Base-by-base conservation (phyloP, 2,797 vertebrate species). In the Lagodon rhomboides region DNA sequence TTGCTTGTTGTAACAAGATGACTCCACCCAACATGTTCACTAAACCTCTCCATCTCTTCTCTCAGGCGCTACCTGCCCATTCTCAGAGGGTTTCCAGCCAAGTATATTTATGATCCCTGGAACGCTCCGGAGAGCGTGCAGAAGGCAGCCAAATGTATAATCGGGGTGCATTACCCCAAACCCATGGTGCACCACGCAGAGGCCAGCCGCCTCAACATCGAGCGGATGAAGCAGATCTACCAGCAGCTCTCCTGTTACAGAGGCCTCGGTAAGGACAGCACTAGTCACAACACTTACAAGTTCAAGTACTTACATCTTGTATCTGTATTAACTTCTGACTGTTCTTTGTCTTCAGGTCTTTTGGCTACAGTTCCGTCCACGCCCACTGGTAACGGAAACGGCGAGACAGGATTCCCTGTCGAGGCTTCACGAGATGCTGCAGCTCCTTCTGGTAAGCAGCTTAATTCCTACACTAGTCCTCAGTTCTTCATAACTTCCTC, bases 161-260 rank as follows among this genome's bases (percentile, higher is more conserved):
- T 99, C 59, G 98, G 98, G 43, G 92, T 98, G 54, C 97, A 98
- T 90, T 99, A 99, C 79, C 98, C 98, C 5, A 98, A 97, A 68
- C 98, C 98, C 72, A 98, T 99, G 98, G 98, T 99, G 80, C 94
- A 98, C 84, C 98, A 99, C 3, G 97, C 98, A 0, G 97, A 98
- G 82, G 96, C 97, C 77, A 98, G 98, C 83, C 95, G 98, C 16
- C 95, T 99, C 90, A 99, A 99, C 91, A 99, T 99, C 30, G 98
- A 99, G 82, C 96, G 98, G 22, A 99, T 99, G 97, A 99, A 99
- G 80, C 98, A 99, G 94, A 98, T 99, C 91, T 99, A 99, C 92
- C 97, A 98, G 94, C 98, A 99, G 88, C 92, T 94, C 20, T 93
- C 93, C 79, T 93, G 93, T 61, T 94, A 98, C 84, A 94, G 98